Conservation (phyloP, 2,113 vertebrate species). For the Eudyptes chrysolophus region DNA sequence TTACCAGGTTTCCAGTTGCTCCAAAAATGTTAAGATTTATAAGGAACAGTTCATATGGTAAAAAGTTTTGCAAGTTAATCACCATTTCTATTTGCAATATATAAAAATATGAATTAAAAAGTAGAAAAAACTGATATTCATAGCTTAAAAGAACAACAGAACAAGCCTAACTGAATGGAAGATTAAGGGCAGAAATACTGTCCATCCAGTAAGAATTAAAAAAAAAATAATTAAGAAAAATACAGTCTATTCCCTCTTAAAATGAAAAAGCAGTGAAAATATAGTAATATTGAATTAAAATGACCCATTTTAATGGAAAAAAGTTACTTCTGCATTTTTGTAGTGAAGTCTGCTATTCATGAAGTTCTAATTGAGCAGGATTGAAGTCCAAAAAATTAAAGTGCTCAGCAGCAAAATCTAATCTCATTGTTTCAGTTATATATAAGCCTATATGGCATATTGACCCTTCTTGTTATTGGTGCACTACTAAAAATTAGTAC, state of each 20-base stretch:
- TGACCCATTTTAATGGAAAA: background rate
- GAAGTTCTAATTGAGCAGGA: background rate
- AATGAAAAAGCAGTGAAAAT: background rate
- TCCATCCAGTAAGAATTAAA: background rate
- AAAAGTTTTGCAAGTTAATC: background rate
- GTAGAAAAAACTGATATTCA: background rate
- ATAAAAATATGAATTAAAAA: background rate
- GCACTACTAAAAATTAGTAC: background rate
- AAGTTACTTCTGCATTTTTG: background rate
- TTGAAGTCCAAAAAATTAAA: background rate
- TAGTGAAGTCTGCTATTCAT: background rate
- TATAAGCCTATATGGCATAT: accelerated
- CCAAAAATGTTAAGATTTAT: background rate
- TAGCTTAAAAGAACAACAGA: background rate
- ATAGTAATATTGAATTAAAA: background rate
- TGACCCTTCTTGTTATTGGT: background rate
- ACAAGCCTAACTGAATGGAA: background rate
- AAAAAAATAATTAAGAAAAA: background rate
- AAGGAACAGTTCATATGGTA: background rate
- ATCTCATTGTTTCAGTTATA: background rate
- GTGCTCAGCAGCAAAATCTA: background rate
- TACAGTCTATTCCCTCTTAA: background rate
- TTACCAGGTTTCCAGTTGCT: background rate
- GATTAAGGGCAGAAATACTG: background rate
- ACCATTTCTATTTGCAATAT: background rate